Conservation (phyloP, 2,797 vertebrate genomes). For the Hephaestus fuliginosus region DNA sequence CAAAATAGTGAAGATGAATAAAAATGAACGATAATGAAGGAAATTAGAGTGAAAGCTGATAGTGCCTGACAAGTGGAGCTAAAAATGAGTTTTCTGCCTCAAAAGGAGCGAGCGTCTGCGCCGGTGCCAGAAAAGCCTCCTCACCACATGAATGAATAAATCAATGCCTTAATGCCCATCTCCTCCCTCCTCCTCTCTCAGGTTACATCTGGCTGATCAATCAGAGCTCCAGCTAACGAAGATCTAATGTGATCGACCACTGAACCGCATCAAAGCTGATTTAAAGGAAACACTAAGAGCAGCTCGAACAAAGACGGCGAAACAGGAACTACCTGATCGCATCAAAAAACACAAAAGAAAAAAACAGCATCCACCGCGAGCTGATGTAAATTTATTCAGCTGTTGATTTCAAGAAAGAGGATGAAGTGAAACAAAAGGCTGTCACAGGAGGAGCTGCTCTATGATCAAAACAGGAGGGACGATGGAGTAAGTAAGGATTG, state of each 20-base stretch:
- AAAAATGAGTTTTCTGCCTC: slow-evolving; percentile 39
- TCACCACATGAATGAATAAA: slow-evolving; percentile 45
- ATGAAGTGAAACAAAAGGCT: slow-evolving; percentile 15
- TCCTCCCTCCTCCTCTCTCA: slow-evolving; percentile 10
- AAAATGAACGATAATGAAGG: slow-evolving; percentile 17
- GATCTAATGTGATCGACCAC: slow-evolving; percentile 22
- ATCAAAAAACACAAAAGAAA: background rate
- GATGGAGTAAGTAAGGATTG: background rate
- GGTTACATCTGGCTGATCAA: slow-evolving; percentile 46
- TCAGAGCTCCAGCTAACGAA: slow-evolving; percentile 32
- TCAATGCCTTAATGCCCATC: slow-evolving; percentile 28
- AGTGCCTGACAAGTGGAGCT: slow-evolving; percentile 26
- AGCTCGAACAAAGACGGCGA: background rate
- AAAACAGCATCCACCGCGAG: background rate
- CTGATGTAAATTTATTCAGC: background rate
- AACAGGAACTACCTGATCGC: slow-evolving; percentile 10
- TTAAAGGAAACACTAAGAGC: background rate
- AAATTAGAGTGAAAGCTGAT: slow-evolving; percentile 20
- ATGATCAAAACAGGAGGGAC: slow-evolving; percentile 9
- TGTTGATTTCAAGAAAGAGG: slow-evolving; percentile 12
- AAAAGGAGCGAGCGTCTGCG: slow-evolving; percentile 15
- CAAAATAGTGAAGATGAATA: slow-evolving; percentile 21
- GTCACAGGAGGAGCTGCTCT: slow-evolving; percentile 5
- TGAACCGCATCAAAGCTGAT: slow-evolving; percentile 36
- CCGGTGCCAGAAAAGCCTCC: slow-evolving; percentile 2